Base-by-base conservation (phyloP, 2,113 vertebrate species). In the Phylloscopus whistleri region DNA sequence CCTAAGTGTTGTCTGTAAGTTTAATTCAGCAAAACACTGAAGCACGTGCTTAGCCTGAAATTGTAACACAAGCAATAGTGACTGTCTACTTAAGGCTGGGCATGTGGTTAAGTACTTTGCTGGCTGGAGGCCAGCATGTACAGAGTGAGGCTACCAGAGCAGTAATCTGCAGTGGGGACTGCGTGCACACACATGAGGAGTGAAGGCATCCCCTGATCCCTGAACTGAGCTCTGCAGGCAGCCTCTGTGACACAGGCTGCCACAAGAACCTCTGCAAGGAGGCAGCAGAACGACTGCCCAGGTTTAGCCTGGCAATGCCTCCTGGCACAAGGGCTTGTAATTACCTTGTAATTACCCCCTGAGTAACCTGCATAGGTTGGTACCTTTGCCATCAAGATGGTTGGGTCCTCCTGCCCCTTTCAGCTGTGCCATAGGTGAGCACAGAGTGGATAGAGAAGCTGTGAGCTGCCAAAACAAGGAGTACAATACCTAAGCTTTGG, bases 31-130 rank as follows among this genome's bases (percentile, higher is more conserved):
- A 88, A 86, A 93, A 49, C 55, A 22, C 35, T 56, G 44, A 39
- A 69, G 73, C 60, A 41, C 4, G 35, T 72, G 31, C 88, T 84
- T 75, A 86, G 68, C 37, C 64, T 89, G 60, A 39, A 59, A 77
- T 4, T 52, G 48, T 60, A 74, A 56, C 6, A 11, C 56, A 53
- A 69, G 84, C 41, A 62, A 33, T 11, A 62, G 82, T 73, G 63
- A 55, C 62, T 94, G 63, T 93, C 84, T 70, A 1, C 78, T 90
- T 77, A 55, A 28, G 51, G 24, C 33, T 63, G 80, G 72, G 72
- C 83, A 75, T 94, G 88, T 78, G 85, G 67, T 84, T 90, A 93
- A 94, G 87, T 46, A 90, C 68, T 93, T 52, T 44, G 30, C 9
- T 90, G 95, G 94, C 91, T 58, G 0, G 0, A 84, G 56, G 72